Evolutionary conservation across 2,888 invertebrate species (phyloP).

Genomic region (Beris morrisii): DNA sequence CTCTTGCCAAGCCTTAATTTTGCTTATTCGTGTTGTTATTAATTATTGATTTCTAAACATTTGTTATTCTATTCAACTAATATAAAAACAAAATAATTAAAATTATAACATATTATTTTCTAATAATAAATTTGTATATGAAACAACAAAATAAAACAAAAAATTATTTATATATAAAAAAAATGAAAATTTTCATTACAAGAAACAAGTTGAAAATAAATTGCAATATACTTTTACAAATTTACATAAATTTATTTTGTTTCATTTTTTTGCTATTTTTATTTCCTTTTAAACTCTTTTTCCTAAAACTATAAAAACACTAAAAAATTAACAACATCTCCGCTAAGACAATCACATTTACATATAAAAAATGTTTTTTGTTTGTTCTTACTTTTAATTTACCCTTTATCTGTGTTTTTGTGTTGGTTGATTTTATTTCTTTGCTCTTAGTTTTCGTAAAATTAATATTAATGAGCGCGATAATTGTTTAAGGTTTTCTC

Average conservation of each 20-base stretch:
- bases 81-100: too few relatives aligned
- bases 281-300: conserved; percentile 5
- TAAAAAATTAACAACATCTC: conserved; percentile 33
- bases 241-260: too few relatives aligned
- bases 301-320: conserved; percentile 28
- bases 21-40: neutral
- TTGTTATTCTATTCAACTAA: too few relatives aligned
- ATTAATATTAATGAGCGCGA: neutral
- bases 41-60: neutral
- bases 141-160: neutral
- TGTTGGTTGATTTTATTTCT: neutral
- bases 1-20: neutral
- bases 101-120: neutral
- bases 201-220: too few relatives aligned
- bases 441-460: neutral
- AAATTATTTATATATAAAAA: too few relatives aligned
- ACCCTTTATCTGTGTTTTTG: conserved; percentile 1
- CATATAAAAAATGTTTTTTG: conserved; percentile 28
- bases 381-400: conserved; percentile 7
- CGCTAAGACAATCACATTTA: conserved; percentile 32
- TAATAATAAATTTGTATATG: neutral
- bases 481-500: neutral
- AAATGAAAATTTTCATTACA: too few relatives aligned
- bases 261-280: conserved; percentile 7
- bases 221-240: too few relatives aligned